A percentile compares a stretch with the other conserved stretches of the same genome.
phyloP scores from a whole-genome alignment of 2,797 vertebrate species.

The Danio kyathit region DNA sequence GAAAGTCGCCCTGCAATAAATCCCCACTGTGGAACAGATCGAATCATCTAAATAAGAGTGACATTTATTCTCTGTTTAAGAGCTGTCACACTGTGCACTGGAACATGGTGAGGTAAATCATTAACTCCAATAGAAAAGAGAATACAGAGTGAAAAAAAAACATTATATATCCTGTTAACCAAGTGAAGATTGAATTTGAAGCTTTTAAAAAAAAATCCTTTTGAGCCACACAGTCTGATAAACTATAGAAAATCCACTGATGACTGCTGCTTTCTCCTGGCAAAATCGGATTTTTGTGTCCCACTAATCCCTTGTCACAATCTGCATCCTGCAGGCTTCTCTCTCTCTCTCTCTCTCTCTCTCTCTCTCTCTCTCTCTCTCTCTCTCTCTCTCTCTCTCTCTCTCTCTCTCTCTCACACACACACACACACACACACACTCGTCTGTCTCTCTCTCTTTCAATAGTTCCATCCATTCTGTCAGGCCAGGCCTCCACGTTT shows the following conservation, averaged over 20 bases:
- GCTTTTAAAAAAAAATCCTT: conserved; percentile 78
- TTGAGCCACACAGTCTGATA: conserved; percentile 80
- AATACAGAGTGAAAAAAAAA: conserved; percentile 44
- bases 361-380: conserved; percentile 54
- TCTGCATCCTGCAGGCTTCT: conserved; percentile 89
- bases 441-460: conserved; percentile 47
- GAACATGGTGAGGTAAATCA: conserved; percentile 58
- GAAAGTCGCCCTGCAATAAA: background rate
- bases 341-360: conserved; percentile 60
- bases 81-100: conserved; percentile 14
- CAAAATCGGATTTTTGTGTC: conserved; percentile 95
- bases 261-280: conserved; percentile 87
- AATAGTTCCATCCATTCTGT: conserved; percentile 77
- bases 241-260: conserved; percentile 89
- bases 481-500: conserved; percentile 72
- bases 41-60: background rate
- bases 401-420: conserved; percentile 56
- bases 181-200: conserved; percentile 78
- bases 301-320: conserved; percentile 92
- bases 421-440: conserved; percentile 41
- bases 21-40: background rate
- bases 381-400: conserved; percentile 54
- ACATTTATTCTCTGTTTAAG: background rate
- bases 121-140: conserved; percentile 43
- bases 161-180: conserved; percentile 74